phyloP scores from a whole-genome alignment of 1,140 invertebrate species.

The Trichonephila inaurata region DNA sequence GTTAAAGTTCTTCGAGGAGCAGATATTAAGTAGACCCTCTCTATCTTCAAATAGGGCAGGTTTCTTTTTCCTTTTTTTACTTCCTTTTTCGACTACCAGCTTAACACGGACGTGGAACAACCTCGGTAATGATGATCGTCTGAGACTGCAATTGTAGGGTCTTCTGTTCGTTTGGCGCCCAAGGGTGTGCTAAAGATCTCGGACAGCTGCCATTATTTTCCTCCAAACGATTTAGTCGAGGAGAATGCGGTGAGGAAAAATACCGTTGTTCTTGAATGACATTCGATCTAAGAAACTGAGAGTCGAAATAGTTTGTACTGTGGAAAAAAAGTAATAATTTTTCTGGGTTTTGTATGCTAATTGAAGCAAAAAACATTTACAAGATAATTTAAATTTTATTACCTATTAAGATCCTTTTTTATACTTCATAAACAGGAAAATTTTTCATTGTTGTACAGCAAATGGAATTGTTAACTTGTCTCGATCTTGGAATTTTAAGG shows the following conservation, averaged over 20 bases:
- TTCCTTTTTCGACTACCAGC: background rate
- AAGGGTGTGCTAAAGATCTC: conserved; percentile 42
- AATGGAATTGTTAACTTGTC: no score
- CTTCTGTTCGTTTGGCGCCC: conserved; percentile 29
- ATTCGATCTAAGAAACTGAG: background rate
- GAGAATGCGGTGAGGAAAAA: background rate
- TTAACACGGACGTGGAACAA: background rate
- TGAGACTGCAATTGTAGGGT: conserved; percentile 44
- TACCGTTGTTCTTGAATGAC: conserved; percentile 17
- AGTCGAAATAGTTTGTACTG: background rate
- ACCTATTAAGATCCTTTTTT: no score
- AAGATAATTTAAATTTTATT: no score
- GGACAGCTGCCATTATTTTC: conserved; percentile 49
- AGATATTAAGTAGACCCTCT: background rate
- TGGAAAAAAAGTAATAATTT: no score
- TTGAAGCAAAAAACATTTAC: no score
- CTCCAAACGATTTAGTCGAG: conserved; percentile 15
- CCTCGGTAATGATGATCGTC: conserved; percentile 59
- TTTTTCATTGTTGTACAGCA: no score
- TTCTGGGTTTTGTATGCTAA: no score
- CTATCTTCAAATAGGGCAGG: conserved; percentile 24
- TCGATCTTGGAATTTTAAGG: no score
- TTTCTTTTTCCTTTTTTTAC: conserved; percentile 3
- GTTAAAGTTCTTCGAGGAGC: background rate
- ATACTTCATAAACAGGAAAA: no score